A percentile compares a stretch with the other conserved stretches of the same genome.
Evolutionary conservation across 2,888 invertebrate species (phyloP).

Genomic region (Scaptodrosophila latifasciaeformis): DNA sequence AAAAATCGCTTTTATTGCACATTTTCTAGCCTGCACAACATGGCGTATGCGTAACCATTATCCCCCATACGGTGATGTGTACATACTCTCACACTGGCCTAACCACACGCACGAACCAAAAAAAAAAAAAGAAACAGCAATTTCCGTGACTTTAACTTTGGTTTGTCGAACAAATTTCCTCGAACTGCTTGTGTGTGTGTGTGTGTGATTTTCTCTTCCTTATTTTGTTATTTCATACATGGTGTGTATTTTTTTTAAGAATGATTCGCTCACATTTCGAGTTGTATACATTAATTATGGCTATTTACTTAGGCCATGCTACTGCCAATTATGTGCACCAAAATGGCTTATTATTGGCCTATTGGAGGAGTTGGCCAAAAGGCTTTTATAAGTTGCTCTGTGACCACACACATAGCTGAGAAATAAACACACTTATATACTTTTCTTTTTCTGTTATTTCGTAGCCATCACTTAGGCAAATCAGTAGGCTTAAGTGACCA

Average conservation of each 20-base stretch:
- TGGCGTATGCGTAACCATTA: constrained; percentile 34
- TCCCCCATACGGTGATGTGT: not conserved
- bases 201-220: constrained; percentile 34
- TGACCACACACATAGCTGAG: constrained; percentile 6
- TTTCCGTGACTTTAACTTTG: constrained; percentile 30
- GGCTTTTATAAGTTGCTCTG: too few relatives aligned
- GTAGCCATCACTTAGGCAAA: constrained; percentile 19
- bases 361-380: not conserved
- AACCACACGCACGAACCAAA: not conserved
- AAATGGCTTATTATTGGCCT: constrained; percentile 60
- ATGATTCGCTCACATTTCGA: constrained; percentile 54
- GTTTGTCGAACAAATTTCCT: constrained; percentile 14
- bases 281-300: constrained; percentile 57
- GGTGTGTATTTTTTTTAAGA: too few relatives aligned
- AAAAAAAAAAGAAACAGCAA: constrained; percentile 26
- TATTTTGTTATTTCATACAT: not conserved
- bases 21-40: constrained; percentile 38
- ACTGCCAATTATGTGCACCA: constrained; percentile 61
- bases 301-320: constrained; percentile 50
- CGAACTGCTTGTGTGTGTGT: too few relatives aligned
- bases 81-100: not conserved
- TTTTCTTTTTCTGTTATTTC: not conserved
- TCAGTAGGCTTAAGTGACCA: constrained; percentile 50
- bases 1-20: constrained; percentile 56
- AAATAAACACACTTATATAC: constrained; percentile 13